phyloP scores from a whole-genome alignment of 2,888 invertebrate species.

The Entomobrya proxima region DNA sequence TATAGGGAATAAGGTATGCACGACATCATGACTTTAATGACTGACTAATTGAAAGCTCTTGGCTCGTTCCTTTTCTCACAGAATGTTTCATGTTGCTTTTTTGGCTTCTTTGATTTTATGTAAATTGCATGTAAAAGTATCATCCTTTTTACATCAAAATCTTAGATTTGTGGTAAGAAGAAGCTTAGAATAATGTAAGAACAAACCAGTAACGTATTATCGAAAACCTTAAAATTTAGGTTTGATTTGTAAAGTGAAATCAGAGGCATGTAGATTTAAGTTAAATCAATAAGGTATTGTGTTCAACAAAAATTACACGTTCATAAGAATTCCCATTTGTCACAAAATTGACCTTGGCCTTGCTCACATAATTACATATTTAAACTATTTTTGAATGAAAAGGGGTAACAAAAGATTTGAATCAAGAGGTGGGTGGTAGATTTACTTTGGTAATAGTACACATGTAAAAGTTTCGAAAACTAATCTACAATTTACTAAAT shows the following conservation, averaged over 20 bases:
- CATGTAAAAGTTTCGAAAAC: not conserved
- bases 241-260: no score
- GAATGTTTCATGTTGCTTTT: conserved; percentile 21
- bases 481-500: no score
- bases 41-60: conserved; percentile 62
- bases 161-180: no score
- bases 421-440: conserved; percentile 1
- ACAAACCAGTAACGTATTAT: no score
- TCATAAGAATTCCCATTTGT: no score
- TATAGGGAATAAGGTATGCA: not conserved
- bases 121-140: not conserved
- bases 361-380: not conserved
- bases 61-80: conserved; percentile 42
- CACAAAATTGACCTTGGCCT: no score
- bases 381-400: not conserved
- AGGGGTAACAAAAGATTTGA: conserved; percentile 11
- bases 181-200: no score
- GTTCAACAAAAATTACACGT: no score
- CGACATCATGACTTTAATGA: conserved; percentile 35
- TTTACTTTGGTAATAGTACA: not conserved
- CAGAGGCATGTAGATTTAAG: no score
- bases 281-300: no score
- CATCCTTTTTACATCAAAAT: not conserved
- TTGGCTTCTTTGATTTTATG: not conserved
- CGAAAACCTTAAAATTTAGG: no score